Percentiles rank a stretch among this genome's conserved stretches.
These are phyloP conservation scores for Eupelmus urozonus DNA, from an alignment of 2,888 invertebrate genomes.

Conservation along the genomic window DNA sequence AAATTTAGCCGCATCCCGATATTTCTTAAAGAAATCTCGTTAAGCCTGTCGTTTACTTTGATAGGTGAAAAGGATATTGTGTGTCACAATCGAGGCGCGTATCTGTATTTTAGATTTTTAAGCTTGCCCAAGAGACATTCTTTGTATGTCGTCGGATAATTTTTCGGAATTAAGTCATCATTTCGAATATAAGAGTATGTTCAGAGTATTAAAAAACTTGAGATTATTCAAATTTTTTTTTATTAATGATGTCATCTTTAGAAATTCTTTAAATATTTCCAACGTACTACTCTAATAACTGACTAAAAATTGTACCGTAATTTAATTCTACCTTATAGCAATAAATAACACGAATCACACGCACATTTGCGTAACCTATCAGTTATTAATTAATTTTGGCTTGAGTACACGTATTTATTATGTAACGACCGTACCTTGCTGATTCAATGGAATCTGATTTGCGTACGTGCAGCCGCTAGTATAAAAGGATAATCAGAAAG, in stretches of 20 bases:
- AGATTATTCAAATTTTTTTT: too few relatives aligned
- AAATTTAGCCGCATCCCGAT: slow-evolving; percentile 12
- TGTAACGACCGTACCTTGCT: neutral
- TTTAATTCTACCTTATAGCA: too few relatives aligned
- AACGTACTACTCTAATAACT: too few relatives aligned
- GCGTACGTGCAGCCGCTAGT: too few relatives aligned
- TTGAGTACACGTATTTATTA: neutral
- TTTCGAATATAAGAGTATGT: neutral
- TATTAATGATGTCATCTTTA: too few relatives aligned
- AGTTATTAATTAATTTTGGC: too few relatives aligned
- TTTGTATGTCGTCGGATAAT: neutral
- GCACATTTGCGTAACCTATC: too few relatives aligned
- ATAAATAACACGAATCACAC: too few relatives aligned
- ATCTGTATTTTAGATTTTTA: slow-evolving; percentile 6
- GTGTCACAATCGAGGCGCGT: neutral
- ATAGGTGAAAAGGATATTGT: neutral
- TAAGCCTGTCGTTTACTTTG: slow-evolving; percentile 30
- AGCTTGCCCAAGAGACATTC: neutral
- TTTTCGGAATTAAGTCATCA: neutral
- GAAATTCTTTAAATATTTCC: too few relatives aligned
- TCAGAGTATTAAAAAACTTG: neutral
- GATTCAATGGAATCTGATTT: too few relatives aligned
- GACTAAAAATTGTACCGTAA: too few relatives aligned
- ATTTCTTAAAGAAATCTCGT: slow-evolving; percentile 20
- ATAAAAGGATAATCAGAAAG: too few relatives aligned